Evolutionary conservation across 2,113 vertebrate species (phyloP).

Genomic region (Leucosticte australis): DNA sequence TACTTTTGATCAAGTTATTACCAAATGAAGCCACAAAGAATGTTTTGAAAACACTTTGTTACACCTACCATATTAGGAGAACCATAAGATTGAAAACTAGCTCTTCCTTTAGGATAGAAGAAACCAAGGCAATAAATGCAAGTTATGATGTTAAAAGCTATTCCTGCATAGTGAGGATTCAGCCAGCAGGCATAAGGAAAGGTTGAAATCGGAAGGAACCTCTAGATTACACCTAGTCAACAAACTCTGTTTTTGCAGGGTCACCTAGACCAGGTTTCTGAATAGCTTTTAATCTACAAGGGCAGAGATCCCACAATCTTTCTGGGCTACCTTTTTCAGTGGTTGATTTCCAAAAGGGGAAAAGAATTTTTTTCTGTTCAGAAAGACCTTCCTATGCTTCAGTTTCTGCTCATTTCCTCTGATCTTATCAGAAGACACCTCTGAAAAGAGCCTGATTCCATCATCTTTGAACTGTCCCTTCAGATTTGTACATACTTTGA

Average conservation of each 20-base stretch:
- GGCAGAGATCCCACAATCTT: neutral
- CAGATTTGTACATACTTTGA: neutral
- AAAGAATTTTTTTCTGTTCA: neutral
- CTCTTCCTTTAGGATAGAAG: neutral
- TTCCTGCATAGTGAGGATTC: neutral
- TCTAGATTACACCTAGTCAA: neutral
- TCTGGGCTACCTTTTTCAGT: neutral
- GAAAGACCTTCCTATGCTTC: neutral
- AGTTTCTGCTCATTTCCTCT: neutral
- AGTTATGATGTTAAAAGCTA: neutral
- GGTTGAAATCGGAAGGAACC: neutral
- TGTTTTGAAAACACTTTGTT: neutral
- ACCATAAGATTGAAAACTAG: neutral
- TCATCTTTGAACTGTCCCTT: neutral
- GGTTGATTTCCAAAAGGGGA: fast-evolving
- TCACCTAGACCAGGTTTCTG: neutral
- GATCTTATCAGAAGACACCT: neutral
- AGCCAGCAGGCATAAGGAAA: neutral
- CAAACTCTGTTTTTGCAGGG: fast-evolving
- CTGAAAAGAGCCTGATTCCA: neutral
- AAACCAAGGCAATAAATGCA: neutral
- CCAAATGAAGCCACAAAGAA: neutral
- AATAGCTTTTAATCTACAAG: neutral
- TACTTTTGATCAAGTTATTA: neutral
- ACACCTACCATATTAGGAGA: neutral